These are phyloP conservation scores for Cinclus mexicanus DNA, from an alignment of 2,113 vertebrate genomes.

Conservation along the genomic window DNA sequence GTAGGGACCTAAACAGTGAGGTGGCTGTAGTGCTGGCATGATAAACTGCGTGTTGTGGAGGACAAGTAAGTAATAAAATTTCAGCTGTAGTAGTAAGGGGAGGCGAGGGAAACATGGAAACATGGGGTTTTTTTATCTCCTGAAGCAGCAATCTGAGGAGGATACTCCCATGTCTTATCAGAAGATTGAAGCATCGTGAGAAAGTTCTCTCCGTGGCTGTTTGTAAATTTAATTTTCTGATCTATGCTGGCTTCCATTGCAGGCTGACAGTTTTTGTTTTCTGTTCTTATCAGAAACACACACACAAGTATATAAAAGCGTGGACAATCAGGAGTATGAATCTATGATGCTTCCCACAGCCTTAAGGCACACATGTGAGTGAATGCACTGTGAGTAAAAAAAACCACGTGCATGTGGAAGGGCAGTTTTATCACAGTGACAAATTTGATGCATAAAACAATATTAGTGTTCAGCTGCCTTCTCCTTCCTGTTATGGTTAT, in stretches of 20 bases:
- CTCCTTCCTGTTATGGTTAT: fast-evolving
- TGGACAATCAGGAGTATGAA: background rate
- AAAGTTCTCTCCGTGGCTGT: background rate
- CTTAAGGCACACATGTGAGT: too few relatives aligned
- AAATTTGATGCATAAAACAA: fast-evolving
- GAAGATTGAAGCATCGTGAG: background rate
- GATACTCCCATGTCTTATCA: background rate
- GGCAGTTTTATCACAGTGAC: background rate
- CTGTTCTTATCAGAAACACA: background rate
- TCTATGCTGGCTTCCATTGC: fast-evolving
- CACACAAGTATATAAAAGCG: background rate
- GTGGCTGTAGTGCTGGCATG: background rate
- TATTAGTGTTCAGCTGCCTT: background rate
- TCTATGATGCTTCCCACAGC: fast-evolving
- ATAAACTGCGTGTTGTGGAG: fast-evolving
- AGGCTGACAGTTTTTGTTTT: background rate
- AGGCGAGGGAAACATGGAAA: fast-evolving
- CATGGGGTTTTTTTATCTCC: background rate
- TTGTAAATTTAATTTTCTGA: background rate
- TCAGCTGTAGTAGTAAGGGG: background rate
- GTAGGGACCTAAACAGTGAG: background rate
- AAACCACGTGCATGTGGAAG: fast-evolving
- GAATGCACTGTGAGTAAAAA: background rate
- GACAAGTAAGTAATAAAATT: background rate
- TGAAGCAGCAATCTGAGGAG: background rate